These are phyloP conservation scores for Sciurus vulgaris DNA, from an alignment of 2,797 vertebrate species.

Conservation along the genomic window DNA sequence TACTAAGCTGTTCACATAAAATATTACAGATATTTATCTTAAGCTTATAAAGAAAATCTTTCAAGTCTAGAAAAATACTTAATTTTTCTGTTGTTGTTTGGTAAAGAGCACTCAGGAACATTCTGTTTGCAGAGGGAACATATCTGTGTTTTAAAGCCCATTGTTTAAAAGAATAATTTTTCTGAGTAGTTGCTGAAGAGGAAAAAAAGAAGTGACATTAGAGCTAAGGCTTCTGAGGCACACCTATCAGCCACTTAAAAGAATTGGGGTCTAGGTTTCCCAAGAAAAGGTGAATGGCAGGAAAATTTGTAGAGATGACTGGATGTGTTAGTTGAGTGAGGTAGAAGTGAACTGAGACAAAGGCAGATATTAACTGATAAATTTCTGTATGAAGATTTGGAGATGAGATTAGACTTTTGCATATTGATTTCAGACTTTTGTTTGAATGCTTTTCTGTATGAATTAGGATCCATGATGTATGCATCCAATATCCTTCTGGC, in stretches of 20 bases:
- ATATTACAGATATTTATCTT: constrained; percentile 62
- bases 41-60: constrained; percentile 39
- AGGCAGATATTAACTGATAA: neutral
- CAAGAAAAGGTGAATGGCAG: neutral
- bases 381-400: neutral
- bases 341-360: neutral
- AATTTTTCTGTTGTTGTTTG: neutral
- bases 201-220: neutral
- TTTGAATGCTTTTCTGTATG: neutral
- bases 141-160: neutral
- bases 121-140: constrained; percentile 38
- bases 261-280: neutral
- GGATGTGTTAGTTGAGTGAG: neutral
- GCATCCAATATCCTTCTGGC: neutral
- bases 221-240: neutral
- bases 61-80: neutral
- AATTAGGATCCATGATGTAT: neutral
- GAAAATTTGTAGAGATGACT: neutral
- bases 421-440: neutral
- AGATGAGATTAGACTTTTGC: neutral
- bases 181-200: neutral
- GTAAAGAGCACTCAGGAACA: neutral
- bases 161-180: constrained; percentile 16
- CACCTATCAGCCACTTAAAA: neutral
- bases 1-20: constrained; percentile 4